phyloP scores from a whole-genome alignment of 2,113 vertebrate genomes.

The Malurus melanocephalus region DNA sequence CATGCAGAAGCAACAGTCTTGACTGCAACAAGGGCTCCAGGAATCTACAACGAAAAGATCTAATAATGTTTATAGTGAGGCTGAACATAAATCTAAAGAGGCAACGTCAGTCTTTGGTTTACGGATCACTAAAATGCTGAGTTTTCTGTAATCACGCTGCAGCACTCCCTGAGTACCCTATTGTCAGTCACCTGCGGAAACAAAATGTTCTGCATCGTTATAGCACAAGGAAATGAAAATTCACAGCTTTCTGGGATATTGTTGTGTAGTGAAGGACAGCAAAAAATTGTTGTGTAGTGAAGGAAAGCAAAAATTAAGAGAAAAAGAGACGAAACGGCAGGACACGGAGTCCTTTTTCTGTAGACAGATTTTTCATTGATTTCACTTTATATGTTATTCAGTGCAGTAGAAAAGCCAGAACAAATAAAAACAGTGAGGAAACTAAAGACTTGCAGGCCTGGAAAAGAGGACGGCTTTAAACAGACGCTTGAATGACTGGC shows the following conservation, averaged over 20 bases:
- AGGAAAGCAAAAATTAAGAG: background rate
- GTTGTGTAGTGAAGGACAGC: background rate
- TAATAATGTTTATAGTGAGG: background rate
- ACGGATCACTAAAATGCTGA: background rate
- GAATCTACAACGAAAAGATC: background rate
- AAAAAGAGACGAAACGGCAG: background rate
- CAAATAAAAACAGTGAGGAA: constrained; percentile 40
- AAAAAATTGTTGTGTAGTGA: background rate
- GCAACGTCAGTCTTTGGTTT: background rate
- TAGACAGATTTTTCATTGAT: background rate
- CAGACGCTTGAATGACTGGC: background rate
- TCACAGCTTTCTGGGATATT: background rate
- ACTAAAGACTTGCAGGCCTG: background rate
- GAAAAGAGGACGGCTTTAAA: constrained; percentile 6
- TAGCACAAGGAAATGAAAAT: constrained; percentile 6
- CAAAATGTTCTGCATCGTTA: background rate
- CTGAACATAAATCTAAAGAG: background rate
- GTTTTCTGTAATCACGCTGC: background rate
- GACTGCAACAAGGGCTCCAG: background rate
- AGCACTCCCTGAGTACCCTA: background rate
- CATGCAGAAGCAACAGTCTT: background rate
- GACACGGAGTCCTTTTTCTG: background rate
- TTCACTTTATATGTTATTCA: constrained; percentile 15
- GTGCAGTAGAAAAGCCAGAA: constrained; percentile 30
- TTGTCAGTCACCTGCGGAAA: background rate